A percentile compares a stretch with the other conserved stretches of the same genome.
phyloP scores from a whole-genome alignment of 2,888 invertebrate species.

The Hetaerina titia region DNA sequence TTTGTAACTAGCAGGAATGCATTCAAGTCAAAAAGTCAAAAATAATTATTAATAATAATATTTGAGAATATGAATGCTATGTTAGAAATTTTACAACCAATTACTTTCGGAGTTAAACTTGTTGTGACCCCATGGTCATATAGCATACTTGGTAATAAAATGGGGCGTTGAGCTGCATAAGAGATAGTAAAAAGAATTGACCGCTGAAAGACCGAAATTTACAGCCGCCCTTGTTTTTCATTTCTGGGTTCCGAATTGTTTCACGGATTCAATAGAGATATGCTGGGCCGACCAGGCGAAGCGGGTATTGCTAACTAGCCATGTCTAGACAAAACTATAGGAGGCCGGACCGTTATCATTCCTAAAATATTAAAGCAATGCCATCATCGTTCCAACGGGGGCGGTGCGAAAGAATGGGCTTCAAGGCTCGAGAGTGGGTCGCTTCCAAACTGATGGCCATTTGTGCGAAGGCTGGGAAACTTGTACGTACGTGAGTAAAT shows the following conservation, averaged over 20 bases:
- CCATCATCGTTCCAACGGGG: background rate
- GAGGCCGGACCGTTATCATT: background rate
- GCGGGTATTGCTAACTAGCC: background rate
- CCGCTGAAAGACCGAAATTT: background rate
- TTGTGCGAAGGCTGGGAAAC: background rate
- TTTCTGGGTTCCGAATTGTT: background rate
- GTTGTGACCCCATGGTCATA: background rate
- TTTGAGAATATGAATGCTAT: no score
- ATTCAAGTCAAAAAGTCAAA: no score
- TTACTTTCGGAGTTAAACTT: background rate
- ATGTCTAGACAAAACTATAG: background rate
- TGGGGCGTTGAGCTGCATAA: background rate
- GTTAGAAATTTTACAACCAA: no score
- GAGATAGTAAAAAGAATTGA: background rate
- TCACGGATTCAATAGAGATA: background rate
- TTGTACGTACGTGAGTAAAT: background rate
- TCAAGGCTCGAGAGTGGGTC: background rate
- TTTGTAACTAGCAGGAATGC: no score
- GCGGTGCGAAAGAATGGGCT: background rate
- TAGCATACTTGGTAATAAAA: background rate
- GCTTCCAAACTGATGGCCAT: background rate
- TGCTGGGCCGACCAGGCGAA: background rate
- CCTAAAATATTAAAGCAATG: constrained; percentile 8
- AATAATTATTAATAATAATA: no score
- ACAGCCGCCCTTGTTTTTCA: background rate